Evolutionary conservation across 2,113 vertebrate genomes (phyloP), one percentile per base, ranked within the genome.

Genomic region (Dromiciops gliroides): DNA sequence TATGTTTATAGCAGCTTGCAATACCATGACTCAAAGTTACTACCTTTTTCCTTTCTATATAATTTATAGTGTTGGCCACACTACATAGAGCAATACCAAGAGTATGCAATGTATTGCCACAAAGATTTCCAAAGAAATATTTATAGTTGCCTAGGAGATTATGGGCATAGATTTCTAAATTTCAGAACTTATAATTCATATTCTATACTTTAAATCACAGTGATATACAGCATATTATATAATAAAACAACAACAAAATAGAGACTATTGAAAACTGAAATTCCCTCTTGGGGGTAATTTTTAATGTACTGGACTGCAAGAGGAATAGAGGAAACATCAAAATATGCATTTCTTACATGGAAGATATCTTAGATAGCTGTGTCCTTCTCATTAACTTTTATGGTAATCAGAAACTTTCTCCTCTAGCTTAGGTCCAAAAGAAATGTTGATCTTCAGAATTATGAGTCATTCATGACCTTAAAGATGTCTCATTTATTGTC

Each of bases 1-100:
- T 97, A 97, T 98, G 95, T 97, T 98, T 98, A 97, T 97, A 90
- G 95, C 95, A 93, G 96, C 91, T 75, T 94, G 91, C 53, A 91
- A 91, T 90, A 31, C 93, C 95, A 94, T 98, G 96, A 97, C 53
- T 97, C 97, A 97, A 48, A 83, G 94, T 97, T 97, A 97, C 95
- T 96, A 93, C 91, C 93, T n/a, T 89, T 93, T 97, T 94, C 89
- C 95, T 97, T 97, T 96, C 98, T 96, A 91, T 92, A 50, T 97
- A 96, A 97, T 97, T 97, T 97, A 97, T 97, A 95, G 95, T 90
- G 96, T 94, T 95, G 51, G 95, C 96, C 95, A 92, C 52, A 91
- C 26, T 92, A 94, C 92, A 94, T 90, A 3, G 48, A 96, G 89
- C 94, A 96, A 93, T 96, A 94, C 51, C 93, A 93, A 97, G 95